phyloP scores from a whole-genome alignment of 2,888 invertebrate species.

The Philereme transversata region DNA sequence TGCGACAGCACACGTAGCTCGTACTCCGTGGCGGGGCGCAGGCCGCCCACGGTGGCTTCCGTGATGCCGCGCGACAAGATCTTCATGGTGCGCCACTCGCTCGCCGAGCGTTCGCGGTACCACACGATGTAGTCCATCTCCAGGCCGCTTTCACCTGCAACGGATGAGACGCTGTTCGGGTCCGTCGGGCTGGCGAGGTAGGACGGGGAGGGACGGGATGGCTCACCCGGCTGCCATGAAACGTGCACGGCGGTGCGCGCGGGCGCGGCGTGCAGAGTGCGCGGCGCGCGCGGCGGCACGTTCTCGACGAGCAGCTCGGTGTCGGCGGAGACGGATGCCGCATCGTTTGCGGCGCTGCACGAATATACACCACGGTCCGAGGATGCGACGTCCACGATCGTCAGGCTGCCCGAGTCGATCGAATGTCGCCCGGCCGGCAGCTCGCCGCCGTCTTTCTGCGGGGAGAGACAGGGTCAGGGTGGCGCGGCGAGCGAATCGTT shows the following conservation, averaged over 20 bases:
- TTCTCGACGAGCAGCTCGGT: constrained; percentile 93
- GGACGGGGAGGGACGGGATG: constrained; percentile 4
- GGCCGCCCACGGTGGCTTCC: constrained; percentile 90
- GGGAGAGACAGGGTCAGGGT: background rate
- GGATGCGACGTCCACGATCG: constrained; percentile 91
- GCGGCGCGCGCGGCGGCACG: constrained; percentile 95
- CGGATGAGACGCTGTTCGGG: background rate
- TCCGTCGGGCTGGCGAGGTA: background rate
- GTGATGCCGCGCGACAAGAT: constrained; percentile 89
- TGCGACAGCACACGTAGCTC: constrained; percentile 96
- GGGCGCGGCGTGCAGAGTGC: constrained; percentile 91
- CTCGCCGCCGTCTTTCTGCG: constrained; percentile 89
- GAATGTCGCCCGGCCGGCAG: constrained; percentile 87
- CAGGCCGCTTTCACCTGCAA: constrained; percentile 22
- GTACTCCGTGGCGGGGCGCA: constrained; percentile 91
- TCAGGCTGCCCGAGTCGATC: constrained; percentile 90
- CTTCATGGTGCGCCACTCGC: constrained; percentile 93
- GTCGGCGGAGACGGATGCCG: constrained; percentile 92
- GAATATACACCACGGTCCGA: constrained; percentile 94
- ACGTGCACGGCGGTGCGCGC: constrained; percentile 89
- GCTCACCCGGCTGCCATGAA: constrained; percentile 89
- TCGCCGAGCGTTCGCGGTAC: constrained; percentile 90
- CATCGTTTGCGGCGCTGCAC: constrained; percentile 93
- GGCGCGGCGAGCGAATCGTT: constrained; percentile 29
- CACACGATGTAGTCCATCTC: constrained; percentile 91